Base-by-base conservation (phyloP, 2,113 vertebrate species). In the Bostrychus sinensis region DNA sequence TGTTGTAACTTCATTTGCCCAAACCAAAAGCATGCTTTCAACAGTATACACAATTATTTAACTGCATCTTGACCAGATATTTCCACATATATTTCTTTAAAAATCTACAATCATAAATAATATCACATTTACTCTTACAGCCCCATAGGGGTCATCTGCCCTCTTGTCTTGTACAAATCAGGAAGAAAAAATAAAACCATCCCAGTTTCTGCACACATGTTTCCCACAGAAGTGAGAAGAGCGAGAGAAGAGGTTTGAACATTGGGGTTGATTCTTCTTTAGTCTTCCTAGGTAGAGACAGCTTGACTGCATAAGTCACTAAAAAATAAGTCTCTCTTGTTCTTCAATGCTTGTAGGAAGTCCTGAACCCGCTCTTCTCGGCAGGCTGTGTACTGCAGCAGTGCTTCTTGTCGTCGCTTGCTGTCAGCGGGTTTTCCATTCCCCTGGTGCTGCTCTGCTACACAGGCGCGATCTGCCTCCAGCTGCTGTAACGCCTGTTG, bases 291-390 rank as follows among this genome's bases (percentile, higher is more conserved):
- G 88, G 87, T 85, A 72, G 74, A 84, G 75, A 75, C 92, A 43
- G 66, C 66, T 17, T 77, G 67, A 14, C 69, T 81, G 64, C 61
- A 78, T 56, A 93, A 72, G 72, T 90, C 82, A 19, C 25, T 79
- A 69, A 92, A 86, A 91, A 93, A 96, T 77, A 93, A 85, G 78
- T 87, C 92, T 82, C 94, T 92, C 81, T 96, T 98, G 79, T 93
- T 89, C 81, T 96, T 93, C 70, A 99, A 89, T 1, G 92, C 92
- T 54, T 86, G 72, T 34, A 98, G 86, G 81, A 98, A 98, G 82
- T 93, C 87, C 62, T 91, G 93, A 78, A 95, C 92, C 59, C 97
- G 92, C 75, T 95, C 91, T 76, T 98, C 95, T 36, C 96, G 82
- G 79, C 86, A 88, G 74, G 91, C 79, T 0, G 77, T 86, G 89